These are phyloP conservation scores for Drosophila pectinifera DNA, from an alignment of 1,140 invertebrate species.

Conservation along the genomic window DNA sequence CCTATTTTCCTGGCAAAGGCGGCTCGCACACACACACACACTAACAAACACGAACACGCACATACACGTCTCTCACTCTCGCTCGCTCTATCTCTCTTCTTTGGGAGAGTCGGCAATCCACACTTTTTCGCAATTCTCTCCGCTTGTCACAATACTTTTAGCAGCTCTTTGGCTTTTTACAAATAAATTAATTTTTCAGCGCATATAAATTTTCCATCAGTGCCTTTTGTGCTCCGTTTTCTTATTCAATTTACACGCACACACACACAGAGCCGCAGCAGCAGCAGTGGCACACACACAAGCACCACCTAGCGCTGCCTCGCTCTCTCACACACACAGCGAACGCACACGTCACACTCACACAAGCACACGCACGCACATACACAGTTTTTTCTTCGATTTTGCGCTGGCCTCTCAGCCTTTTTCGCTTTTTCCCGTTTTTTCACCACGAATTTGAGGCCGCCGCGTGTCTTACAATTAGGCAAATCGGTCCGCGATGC, in stretches of 20 bases:
- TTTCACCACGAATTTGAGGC: slow-evolving; percentile 15
- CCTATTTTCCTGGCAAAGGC: slow-evolving; percentile 37
- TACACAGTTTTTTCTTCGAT: slow-evolving; percentile 72
- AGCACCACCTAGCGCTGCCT: slow-evolving; percentile 36
- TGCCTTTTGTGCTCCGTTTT: slow-evolving; percentile 74
- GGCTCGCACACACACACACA: slow-evolving; percentile 36
- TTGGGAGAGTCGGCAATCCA: slow-evolving; percentile 44
- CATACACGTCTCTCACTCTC: slow-evolving; percentile 9
- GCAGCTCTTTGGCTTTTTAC: slow-evolving; percentile 43
- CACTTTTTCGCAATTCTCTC: slow-evolving; percentile 37
- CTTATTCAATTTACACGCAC: slow-evolving; percentile 79
- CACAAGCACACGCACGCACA: slow-evolving; percentile 64
- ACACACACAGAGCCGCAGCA: slow-evolving; percentile 36
- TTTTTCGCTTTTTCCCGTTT: slow-evolving; percentile 33
- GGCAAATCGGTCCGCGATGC: slow-evolving; percentile 10
- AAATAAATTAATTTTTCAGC: slow-evolving; percentile 71
- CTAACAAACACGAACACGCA: slow-evolving; percentile 17
- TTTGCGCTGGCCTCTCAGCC: slow-evolving; percentile 56
- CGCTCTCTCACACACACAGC: slow-evolving; percentile 50
- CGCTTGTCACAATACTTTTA: slow-evolving; percentile 58
- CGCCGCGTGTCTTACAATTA: slow-evolving; percentile 17
- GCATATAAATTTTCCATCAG: slow-evolving; percentile 72
- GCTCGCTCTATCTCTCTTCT: slow-evolving; percentile 15
- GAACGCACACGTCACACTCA: slow-evolving; percentile 64
- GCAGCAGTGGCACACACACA: slow-evolving; percentile 23